These are phyloP conservation scores for Venusia cambrica DNA, from an alignment of 2,888 invertebrate species.

Conservation along the genomic window DNA sequence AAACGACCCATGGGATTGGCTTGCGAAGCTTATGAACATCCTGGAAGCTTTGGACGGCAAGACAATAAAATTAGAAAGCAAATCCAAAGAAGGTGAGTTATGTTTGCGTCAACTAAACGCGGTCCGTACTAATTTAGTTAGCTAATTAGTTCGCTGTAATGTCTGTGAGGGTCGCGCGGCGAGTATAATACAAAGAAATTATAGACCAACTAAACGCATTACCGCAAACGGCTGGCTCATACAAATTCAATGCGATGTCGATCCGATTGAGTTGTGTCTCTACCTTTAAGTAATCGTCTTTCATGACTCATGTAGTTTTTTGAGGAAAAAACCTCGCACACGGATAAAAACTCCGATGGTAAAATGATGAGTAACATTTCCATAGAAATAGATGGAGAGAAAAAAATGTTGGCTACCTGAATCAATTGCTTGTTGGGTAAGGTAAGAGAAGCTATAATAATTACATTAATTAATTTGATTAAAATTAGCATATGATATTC, in stretches of 20 bases:
- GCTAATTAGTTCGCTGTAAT: conserved; percentile 26
- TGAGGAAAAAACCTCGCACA: conserved; percentile 1
- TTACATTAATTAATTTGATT: too few species aligned
- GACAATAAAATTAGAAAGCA: conserved; percentile 74
- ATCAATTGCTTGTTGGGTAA: too few species aligned
- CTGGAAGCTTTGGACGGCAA: conserved; percentile 85
- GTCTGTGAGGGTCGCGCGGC: conserved; percentile 23
- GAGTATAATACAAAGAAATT: conserved; percentile 25
- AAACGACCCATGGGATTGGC: conserved; percentile 89
- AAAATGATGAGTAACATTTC: not conserved
- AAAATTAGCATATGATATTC: too few species aligned
- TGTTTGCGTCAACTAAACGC: conserved; percentile 3
- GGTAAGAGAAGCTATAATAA: too few species aligned
- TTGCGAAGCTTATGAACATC: conserved; percentile 89
- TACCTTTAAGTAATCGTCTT: conserved; percentile 1
- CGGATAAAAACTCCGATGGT: not conserved
- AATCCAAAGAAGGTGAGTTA: conserved; percentile 72
- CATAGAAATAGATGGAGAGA: conserved; percentile 1
- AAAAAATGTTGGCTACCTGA: too few species aligned
- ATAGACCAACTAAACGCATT: conserved; percentile 30
- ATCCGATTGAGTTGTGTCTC: conserved; percentile 19
- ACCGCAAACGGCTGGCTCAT: conserved; percentile 30
- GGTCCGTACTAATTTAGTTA: conserved; percentile 17
- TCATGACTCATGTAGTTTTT: conserved; percentile 9
- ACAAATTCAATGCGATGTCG: conserved; percentile 29